Conservation (phyloP, 2,888 invertebrate genomes). For the Trachelus tabidus region DNA sequence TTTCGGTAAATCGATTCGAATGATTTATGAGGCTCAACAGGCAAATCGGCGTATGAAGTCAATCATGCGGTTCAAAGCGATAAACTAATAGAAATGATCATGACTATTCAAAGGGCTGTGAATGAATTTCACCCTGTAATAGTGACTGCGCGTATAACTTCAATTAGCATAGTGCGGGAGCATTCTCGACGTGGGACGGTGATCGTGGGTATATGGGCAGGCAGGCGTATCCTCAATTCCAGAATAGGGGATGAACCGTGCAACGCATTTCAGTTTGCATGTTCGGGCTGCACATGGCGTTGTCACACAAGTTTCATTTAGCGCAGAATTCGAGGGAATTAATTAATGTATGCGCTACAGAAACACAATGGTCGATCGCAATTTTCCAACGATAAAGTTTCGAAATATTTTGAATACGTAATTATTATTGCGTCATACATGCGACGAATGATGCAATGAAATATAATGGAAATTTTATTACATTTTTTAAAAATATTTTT, state of each 20-base stretch:
- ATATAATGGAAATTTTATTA: not conserved
- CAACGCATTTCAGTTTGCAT: slow-evolving; percentile 11
- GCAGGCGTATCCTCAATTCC: slow-evolving; percentile 11
- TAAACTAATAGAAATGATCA: not conserved
- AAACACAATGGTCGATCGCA: slow-evolving; percentile 6
- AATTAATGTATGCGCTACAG: slow-evolving; percentile 28
- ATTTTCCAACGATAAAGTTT: slow-evolving; percentile 22
- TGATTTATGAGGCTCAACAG: not conserved
- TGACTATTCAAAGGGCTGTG: not conserved
- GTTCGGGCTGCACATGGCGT: slow-evolving; percentile 10
- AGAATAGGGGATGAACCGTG: not conserved
- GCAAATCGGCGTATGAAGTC: not conserved
- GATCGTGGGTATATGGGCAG: not conserved
- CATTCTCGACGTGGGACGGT: not conserved
- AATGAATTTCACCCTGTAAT: not conserved
- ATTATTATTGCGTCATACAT: not conserved
- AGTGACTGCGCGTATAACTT: slow-evolving; percentile 9
- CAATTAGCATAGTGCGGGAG: slow-evolving; percentile 14
- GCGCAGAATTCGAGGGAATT: slow-evolving; percentile 26
- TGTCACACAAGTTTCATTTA: slow-evolving; percentile 31
- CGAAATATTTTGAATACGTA: slow-evolving; percentile 4
- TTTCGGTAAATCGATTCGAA: not conserved
- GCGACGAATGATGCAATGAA: not conserved
- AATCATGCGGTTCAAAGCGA: not conserved
- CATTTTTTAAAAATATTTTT: not conserved